These are phyloP conservation scores for Imbricaverruca yamaguchii DNA, from an alignment of 2,888 invertebrate genomes.

Conservation along the genomic window DNA sequence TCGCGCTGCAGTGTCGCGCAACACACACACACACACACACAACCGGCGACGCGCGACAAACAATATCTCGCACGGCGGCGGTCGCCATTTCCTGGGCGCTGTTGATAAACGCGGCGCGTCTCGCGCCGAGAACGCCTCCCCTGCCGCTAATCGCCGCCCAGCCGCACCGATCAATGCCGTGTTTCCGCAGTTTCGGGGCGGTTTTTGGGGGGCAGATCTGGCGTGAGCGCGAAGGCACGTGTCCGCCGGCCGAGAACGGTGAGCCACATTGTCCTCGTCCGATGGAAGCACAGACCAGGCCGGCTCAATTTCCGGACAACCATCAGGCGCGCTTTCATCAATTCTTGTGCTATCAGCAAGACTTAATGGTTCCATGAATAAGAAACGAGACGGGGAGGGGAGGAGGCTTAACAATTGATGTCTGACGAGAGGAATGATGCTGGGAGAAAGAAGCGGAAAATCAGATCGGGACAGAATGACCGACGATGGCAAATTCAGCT, in stretches of 20 bases:
- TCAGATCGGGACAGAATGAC: not conserved
- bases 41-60: not conserved
- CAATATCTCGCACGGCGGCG: not conserved
- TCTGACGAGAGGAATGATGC: not conserved
- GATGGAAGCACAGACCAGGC: not conserved
- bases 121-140: not conserved
- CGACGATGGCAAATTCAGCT: not conserved
- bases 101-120: not conserved
- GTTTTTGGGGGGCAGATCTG: no score
- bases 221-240: no score
- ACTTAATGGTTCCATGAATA: slow-evolving; percentile 20
- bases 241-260: no score
- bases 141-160: not conserved
- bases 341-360: slow-evolving; percentile 12
- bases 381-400: not conserved
- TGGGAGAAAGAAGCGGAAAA: not conserved
- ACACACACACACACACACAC: no score
- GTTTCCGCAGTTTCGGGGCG: not conserved
- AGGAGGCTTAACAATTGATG: not conserved
- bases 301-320: slow-evolving; percentile 13
- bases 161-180: not conserved
- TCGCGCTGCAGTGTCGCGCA: no score
- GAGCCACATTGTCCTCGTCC: not conserved
- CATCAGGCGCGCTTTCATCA: slow-evolving; percentile 15
- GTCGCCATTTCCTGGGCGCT: not conserved